Evolutionary conservation across 2,113 vertebrate genomes (phyloP), one percentile per base, ranked within the genome.

Genomic region (Gasterosteus aculeatus): DNA sequence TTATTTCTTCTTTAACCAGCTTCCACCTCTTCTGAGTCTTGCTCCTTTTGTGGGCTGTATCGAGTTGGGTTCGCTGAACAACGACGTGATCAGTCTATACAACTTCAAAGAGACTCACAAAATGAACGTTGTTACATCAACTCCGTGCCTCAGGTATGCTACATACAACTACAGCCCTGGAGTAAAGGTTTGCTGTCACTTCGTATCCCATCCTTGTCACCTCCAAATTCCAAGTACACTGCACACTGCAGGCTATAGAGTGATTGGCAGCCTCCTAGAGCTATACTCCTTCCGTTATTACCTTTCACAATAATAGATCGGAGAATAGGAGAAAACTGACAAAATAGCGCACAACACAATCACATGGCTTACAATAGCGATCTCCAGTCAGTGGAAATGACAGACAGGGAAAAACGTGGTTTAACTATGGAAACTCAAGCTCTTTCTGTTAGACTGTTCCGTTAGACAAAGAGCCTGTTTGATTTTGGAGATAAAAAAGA

Each of bases 81-180:
- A 96, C 5, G 96, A 98, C 1, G 95, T 99, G 38, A 94, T 97
- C 93, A 99, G 98, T 78, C 92, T 99, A 2, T 99, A 99, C 92
- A 96, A 99, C 83, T 99, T 99, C 87, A 97, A 95, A 89, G 84
- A 93, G 31, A 93, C 94, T 77, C 93, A 97, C 66, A 94, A 95
- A 67, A 95, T 98, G 82, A 91, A 98, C 83, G 90, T 96, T 11
- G 69, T 82, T 22, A 79, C 90, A 58, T 93, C 94, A 18, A 72
- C 92, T 70, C 98, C 98, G 44, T 98, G 98, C 89, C 93, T 96
- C 86, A 95, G 94, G 94, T 95, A 91, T 12, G 39, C 29, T n/a
- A 49, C 18, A 41, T 7, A 18, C 44, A 5, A 10, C 5, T 16
- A n/a, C 33, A 49, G n/a, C 5, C 10, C 22, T 3, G 11, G n/a